phyloP scores from a whole-genome alignment of 2,888 invertebrate genomes.

The Flabesymbios commensalis region DNA sequence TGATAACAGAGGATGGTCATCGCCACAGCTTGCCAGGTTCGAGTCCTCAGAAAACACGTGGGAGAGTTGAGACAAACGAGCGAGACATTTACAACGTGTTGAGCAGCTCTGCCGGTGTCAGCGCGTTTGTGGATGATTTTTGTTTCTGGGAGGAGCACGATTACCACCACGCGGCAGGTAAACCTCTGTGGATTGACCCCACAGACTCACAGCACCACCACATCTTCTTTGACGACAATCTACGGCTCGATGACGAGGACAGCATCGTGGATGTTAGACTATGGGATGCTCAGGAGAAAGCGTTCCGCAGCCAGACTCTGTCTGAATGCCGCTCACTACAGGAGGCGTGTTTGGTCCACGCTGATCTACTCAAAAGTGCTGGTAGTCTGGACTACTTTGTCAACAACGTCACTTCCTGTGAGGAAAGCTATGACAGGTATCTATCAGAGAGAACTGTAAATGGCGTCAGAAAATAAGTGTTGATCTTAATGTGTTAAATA shows the following conservation, averaged over 20 bases:
- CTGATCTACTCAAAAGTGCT: slow-evolving; percentile 53
- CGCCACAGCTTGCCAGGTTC: background rate
- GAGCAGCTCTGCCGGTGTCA: slow-evolving; percentile 44
- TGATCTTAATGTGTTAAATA: too few species aligned
- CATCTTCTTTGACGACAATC: slow-evolving; percentile 60
- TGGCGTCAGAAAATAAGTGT: too few species aligned
- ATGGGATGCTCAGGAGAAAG: slow-evolving; percentile 35
- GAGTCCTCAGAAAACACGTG: background rate
- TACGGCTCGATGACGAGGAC: slow-evolving; percentile 53
- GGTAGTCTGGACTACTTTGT: slow-evolving; percentile 53
- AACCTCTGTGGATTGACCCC: slow-evolving; percentile 57
- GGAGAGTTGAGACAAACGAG: slow-evolving; percentile 34
- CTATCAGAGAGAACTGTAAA: too few species aligned
- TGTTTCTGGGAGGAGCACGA: slow-evolving; percentile 50
- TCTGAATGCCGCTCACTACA: slow-evolving; percentile 46
- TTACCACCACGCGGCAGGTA: slow-evolving; percentile 50
- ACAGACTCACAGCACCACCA: slow-evolving; percentile 50
- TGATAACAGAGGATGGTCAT: background rate
- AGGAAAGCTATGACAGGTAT: slow-evolving; percentile 41
- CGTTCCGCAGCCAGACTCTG: slow-evolving; percentile 38
- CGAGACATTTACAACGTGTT: slow-evolving; percentile 49
- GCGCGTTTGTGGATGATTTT: slow-evolving; percentile 57
- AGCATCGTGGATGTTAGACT: slow-evolving; percentile 56
- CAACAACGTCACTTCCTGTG: slow-evolving; percentile 47
- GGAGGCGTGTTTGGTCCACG: slow-evolving; percentile 54